Conservation (phyloP, 2,113 vertebrate genomes). For the Girardinichthys multiradiatus region DNA sequence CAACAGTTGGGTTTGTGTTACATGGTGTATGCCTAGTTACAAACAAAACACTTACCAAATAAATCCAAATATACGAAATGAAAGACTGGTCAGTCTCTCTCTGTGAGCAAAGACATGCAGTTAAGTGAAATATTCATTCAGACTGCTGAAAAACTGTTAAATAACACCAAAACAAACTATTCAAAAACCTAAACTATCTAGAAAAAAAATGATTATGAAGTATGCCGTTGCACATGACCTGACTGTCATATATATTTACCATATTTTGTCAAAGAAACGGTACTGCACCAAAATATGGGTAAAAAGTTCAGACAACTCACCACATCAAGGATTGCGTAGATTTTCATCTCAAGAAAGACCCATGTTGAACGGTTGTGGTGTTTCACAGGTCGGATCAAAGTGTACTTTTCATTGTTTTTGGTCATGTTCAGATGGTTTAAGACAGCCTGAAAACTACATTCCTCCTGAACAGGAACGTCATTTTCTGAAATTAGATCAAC, state of each 20-base stretch:
- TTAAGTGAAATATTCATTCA: not conserved
- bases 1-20: not conserved
- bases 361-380: constrained; percentile 11
- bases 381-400: constrained; percentile 42
- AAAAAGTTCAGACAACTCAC: constrained; percentile 29
- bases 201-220: no score
- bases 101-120: constrained; percentile 21
- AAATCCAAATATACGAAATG: constrained; percentile 51
- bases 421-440: constrained; percentile 59
- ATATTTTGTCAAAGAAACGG: no score
- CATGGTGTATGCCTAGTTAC: not conserved
- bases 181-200: no score
- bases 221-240: no score
- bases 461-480: not conserved
- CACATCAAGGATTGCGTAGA: constrained; percentile 69
- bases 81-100: constrained; percentile 58
- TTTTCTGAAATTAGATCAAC: constrained; percentile 13
- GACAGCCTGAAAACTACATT: constrained; percentile 52
- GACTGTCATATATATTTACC: no score
- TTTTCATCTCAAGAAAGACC: constrained; percentile 28
- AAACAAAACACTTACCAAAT: constrained; percentile 33
- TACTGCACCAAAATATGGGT: no score
- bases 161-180: not conserved
- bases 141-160: not conserved
- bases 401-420: constrained; percentile 31